phyloP scores from a whole-genome alignment of 2,797 vertebrate genomes.

The Lutjanus argentimaculatus region DNA sequence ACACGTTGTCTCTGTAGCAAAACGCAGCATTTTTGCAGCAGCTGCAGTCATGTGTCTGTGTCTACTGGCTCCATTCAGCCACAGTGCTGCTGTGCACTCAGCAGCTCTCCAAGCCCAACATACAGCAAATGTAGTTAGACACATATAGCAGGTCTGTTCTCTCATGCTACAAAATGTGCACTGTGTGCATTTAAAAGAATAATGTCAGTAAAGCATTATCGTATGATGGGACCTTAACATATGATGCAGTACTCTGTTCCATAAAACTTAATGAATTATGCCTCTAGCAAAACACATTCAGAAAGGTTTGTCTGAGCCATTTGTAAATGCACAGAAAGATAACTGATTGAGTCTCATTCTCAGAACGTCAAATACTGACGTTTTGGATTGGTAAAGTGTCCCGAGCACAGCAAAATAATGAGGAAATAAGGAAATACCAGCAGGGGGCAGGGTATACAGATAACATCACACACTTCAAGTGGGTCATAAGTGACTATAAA shows the following conservation, averaged over 20 bases:
- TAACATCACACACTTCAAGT: too few species aligned
- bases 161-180: neutral
- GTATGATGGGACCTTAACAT: neutral
- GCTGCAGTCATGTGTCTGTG: neutral
- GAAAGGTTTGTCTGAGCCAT: too few species aligned
- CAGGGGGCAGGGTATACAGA: too few species aligned
- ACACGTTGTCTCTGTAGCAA: neutral
- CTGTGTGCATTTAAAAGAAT: neutral
- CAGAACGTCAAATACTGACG: too few species aligned
- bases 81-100: neutral
- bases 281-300: too few species aligned
- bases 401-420: too few species aligned
- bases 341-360: too few species aligned
- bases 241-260: neutral
- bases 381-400: too few species aligned
- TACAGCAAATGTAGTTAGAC: neutral
- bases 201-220: neutral
- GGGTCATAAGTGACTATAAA: too few species aligned
- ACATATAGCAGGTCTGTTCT: neutral
- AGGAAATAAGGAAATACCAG: too few species aligned
- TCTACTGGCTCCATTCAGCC: neutral
- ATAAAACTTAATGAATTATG: neutral
- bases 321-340: too few species aligned
- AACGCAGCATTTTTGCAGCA: constrained; percentile 3
- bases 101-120: neutral